phyloP scores from a whole-genome alignment of 2,113 vertebrate species.

The Zosterops pallidus region DNA sequence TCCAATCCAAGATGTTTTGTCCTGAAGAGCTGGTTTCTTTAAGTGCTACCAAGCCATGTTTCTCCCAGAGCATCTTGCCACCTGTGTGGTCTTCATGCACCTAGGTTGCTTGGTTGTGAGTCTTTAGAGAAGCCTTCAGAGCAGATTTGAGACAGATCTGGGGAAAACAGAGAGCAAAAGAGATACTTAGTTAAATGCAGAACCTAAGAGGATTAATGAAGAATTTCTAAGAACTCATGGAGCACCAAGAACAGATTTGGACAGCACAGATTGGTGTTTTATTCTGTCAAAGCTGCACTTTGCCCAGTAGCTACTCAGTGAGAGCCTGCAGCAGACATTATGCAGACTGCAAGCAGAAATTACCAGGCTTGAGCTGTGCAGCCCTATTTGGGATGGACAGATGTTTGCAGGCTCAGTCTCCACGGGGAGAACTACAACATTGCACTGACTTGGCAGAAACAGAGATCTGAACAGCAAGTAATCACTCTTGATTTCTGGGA shows the following conservation, averaged over 20 bases:
- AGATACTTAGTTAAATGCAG: background rate
- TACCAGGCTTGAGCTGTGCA: background rate
- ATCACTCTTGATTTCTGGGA: background rate
- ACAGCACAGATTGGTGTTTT: background rate
- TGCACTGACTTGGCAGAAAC: background rate
- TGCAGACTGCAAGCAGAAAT: background rate
- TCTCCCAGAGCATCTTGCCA: background rate
- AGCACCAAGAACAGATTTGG: background rate
- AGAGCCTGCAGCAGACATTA: background rate
- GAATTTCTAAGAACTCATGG: background rate
- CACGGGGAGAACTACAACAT: background rate
- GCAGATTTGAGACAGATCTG: slow-evolving; percentile 39
- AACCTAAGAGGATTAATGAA: background rate
- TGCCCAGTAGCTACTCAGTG: background rate
- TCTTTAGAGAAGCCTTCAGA: slow-evolving; percentile 30
- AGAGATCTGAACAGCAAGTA: background rate
- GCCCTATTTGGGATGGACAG: background rate
- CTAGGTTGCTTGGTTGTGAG: background rate
- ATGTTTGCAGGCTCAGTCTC: background rate
- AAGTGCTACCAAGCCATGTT: background rate
- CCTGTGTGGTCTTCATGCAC: background rate
- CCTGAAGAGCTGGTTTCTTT: background rate
- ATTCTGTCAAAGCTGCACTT: background rate
- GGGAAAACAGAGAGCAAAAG: background rate
- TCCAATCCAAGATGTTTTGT: background rate